Percentiles rank a stretch among this genome's conserved stretches.
These are phyloP conservation scores for Halocynthia aurantium DNA, from an alignment of 23 tunicate species.

Conservation along the genomic window DNA sequence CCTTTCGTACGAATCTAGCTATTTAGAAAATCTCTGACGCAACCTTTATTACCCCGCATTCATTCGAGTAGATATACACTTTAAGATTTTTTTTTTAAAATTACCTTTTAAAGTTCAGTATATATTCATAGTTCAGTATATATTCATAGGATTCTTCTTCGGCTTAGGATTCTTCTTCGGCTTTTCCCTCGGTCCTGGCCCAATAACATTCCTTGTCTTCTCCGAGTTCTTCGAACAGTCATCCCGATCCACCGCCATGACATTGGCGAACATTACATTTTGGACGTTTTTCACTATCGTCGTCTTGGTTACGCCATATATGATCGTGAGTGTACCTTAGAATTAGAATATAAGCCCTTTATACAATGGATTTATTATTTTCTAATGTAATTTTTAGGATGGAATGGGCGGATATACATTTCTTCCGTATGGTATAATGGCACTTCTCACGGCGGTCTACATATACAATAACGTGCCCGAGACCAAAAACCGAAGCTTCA, in stretches of 20 bases:
- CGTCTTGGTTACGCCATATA: constrained; percentile 17
- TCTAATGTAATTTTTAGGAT: not conserved
- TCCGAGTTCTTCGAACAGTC: constrained; percentile 32
- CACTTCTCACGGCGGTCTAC: not conserved
- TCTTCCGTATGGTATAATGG: constrained; percentile 3
- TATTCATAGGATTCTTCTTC: constrained; percentile 15
- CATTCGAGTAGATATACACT: too few relatives aligned
- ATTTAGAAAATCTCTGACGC: too few relatives aligned
- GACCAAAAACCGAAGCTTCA: constrained; percentile 14
- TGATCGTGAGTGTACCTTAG: constrained; percentile 3
- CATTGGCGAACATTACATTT: not conserved
- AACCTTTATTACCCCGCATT: too few relatives aligned
- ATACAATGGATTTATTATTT: too few relatives aligned
- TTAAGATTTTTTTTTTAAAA: too few relatives aligned
- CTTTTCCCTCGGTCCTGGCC: constrained; percentile 48
- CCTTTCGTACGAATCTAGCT: too few relatives aligned
- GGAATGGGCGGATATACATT: constrained; percentile 18
- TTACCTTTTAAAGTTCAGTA: too few relatives aligned
- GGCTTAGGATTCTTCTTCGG: constrained; percentile 39
- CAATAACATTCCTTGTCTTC: constrained; percentile 24
- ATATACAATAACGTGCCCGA: constrained; percentile 10
- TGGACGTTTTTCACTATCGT: constrained; percentile 4
- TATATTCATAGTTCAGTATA: not conserved
- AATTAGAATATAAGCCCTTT: too few relatives aligned
- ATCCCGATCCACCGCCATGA: constrained; percentile 29